Conservation (phyloP, 2,888 invertebrate species). For the Augochlorella aurata region DNA sequence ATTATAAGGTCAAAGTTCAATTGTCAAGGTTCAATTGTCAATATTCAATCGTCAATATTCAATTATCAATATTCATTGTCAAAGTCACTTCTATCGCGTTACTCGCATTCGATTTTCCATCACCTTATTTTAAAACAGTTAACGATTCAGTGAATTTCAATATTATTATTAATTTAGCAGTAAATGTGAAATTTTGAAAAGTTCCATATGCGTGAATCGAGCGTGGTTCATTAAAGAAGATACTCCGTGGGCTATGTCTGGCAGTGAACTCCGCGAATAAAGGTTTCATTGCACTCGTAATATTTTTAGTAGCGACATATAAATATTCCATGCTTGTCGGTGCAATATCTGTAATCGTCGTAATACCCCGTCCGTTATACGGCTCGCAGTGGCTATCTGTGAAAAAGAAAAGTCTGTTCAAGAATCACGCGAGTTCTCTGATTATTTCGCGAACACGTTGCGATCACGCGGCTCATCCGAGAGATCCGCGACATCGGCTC, state of each 20-base stretch:
- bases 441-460: constrained; percentile 51
- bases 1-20: not conserved
- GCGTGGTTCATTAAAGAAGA: not conserved
- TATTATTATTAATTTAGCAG: no score
- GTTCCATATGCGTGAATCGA: no score
- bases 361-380: not conserved
- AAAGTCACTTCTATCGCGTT: no score
- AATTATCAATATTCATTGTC: no score
- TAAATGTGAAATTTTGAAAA: no score
- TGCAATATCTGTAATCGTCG: constrained; percentile 6
- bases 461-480: constrained; percentile 41
- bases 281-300: not conserved
- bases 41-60: no score
- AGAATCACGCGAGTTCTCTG: constrained; percentile 25
- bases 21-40: no score
- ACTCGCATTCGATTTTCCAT: no score
- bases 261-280: not conserved
- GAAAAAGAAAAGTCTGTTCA: constrained; percentile 20
- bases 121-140: no score
- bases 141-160: no score
- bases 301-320: not conserved
- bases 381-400: constrained; percentile 18
- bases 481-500: constrained; percentile 7
- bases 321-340: not conserved
- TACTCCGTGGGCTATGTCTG: not conserved